These are phyloP conservation scores for Pyrocephalus nanus DNA, from an alignment of 2,797 vertebrate species.

Conservation along the genomic window DNA sequence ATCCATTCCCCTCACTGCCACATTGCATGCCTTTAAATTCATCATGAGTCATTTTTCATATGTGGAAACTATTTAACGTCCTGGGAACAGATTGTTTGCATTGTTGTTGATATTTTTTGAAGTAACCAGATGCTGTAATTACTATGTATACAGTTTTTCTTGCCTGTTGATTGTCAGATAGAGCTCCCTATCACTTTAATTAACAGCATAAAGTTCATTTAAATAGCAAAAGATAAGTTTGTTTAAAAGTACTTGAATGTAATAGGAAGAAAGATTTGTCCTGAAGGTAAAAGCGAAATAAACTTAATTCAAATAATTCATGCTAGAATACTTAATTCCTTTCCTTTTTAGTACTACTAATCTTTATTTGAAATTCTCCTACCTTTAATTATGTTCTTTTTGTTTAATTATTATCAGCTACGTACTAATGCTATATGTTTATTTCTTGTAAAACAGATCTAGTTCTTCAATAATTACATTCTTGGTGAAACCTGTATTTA, in stretches of 20 bases:
- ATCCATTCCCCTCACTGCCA: not conserved
- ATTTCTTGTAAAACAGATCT: not conserved
- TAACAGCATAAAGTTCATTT: not conserved
- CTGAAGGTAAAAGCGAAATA: not conserved
- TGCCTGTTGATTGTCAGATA: not conserved
- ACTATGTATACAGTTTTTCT: not conserved
- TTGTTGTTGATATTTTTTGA: conserved; percentile 26
- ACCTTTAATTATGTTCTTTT: not conserved
- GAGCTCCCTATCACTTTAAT: not conserved
- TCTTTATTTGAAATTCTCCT: not conserved
- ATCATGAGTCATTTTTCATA: not conserved
- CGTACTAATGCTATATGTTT: not conserved
- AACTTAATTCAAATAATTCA: not conserved
- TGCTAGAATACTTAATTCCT: not conserved
- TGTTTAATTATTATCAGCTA: not conserved
- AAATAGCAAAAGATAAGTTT: conserved; percentile 1
- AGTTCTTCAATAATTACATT: not conserved
- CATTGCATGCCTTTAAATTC: not conserved
- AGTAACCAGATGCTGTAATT: conserved; percentile 44
- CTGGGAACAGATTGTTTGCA: conserved; percentile 35
- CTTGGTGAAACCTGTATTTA: not conserved
- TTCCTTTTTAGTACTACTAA: not conserved
- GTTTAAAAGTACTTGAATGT: not conserved
- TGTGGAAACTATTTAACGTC: not conserved
- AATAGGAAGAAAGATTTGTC: not conserved